Evolutionary conservation across 1,140 invertebrate genomes (phyloP), one percentile per base, ranked within the genome.

Genomic region (Bombyx mandarina): DNA sequence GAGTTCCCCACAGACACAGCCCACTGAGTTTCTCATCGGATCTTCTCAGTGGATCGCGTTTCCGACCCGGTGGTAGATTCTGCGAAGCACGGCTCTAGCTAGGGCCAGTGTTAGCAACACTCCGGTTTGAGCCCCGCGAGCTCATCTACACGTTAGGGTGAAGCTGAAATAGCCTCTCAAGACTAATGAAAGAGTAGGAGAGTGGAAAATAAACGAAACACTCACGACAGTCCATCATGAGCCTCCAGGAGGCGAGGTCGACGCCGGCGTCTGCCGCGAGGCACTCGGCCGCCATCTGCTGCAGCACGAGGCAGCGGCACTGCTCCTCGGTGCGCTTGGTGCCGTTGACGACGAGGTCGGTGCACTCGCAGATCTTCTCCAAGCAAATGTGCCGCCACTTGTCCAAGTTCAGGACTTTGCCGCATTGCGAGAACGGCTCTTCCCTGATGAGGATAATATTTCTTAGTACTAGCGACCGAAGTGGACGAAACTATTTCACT

Each of bases 221-320:
- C 91, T 89, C 81, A 93, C 92, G 91, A 67, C 94, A 95, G 66
- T 93, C 69, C 61, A 81, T 68, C 43, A 90, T 79, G 3, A 91
- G 89, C 69, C 94, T 90, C 95, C 95, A 96, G 45, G 88, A 89
- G 4, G 89, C 86, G 3, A 96, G 63, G 62, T 94, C 90, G 1
- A 92, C 78, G 9, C 86, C 78, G 10, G 90, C 89, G 61, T 93
- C 89, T 1, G 86, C 83, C 2, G 91, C 90, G 42, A 94, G 82
- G 68, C 94, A 96, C 53, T 94, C 91, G 0, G 92, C 91, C 0
- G 94, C 91, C 62, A 94, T 92, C 61, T 88, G 88, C 57, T 93
- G 90, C 12, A 96, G 72, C 1, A 92, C 83, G 47, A 89, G 80
- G 71, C 94, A 96, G 54, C 91, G 89, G 72, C 94, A 96, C 35